A percentile compares a stretch with the other conserved stretches of the same genome.
These are phyloP conservation scores for Fragum whitleyi DNA, from an alignment of 2,888 invertebrate genomes.

Conservation along the genomic window DNA sequence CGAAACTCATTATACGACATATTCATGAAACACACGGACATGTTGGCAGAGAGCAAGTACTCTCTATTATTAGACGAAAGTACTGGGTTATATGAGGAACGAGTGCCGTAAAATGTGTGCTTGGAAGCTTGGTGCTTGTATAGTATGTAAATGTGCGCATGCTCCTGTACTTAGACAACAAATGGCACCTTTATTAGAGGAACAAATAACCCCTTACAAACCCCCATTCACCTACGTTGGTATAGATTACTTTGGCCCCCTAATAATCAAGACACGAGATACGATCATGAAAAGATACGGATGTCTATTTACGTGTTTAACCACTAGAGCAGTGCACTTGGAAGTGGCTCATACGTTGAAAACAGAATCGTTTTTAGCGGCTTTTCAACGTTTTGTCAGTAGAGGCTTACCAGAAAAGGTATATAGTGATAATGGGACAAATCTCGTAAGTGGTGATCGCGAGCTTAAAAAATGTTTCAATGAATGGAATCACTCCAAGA, in stretches of 20 bases:
- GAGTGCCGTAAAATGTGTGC: slow-evolving; percentile 21
- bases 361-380: slow-evolving; percentile 46
- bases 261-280: slow-evolving; percentile 41
- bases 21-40: too few species aligned
- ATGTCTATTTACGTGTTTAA: slow-evolving; percentile 59
- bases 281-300: slow-evolving; percentile 41
- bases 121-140: slow-evolving; percentile 11
- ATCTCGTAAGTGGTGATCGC: slow-evolving; percentile 47
- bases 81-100: slow-evolving; percentile 39
- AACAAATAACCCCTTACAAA: slow-evolving; percentile 40
- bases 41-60: too few species aligned
- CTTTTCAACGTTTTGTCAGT: slow-evolving; percentile 44
- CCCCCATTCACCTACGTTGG: slow-evolving; percentile 59
- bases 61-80: slow-evolving; percentile 13
- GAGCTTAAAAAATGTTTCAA: slow-evolving; percentile 37
- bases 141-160: slow-evolving; percentile 23
- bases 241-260: slow-evolving; percentile 60
- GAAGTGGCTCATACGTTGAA: slow-evolving; percentile 40
- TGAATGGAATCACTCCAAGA: slow-evolving; percentile 30
- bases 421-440: slow-evolving; percentile 50
- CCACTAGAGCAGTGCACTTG: slow-evolving; percentile 43
- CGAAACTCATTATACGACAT: slow-evolving; percentile 23
- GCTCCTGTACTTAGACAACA: slow-evolving; percentile 20
- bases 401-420: slow-evolving; percentile 36
- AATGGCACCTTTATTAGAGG: slow-evolving; percentile 53